Conservation (phyloP, 2,888 invertebrate genomes). For the Acheta domesticus region DNA sequence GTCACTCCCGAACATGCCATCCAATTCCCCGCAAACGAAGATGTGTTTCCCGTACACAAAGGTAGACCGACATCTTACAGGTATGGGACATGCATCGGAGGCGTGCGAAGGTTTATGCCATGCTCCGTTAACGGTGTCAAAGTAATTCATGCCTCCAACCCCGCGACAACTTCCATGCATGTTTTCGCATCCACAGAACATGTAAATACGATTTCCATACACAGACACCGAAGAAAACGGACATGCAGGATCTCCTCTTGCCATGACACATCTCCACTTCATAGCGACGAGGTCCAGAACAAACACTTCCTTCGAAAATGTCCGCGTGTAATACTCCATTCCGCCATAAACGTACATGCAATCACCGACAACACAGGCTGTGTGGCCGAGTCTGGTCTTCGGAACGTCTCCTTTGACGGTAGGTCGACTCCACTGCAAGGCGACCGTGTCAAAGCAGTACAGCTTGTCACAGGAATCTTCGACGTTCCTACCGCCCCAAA, state of each 20-base stretch:
- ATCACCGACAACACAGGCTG: background rate
- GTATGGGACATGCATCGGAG: background rate
- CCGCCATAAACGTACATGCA: background rate
- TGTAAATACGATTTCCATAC: background rate
- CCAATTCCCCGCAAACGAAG: background rate
- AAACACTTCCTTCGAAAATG: background rate
- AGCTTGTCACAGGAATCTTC: background rate
- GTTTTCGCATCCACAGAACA: background rate
- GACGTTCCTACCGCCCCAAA: background rate
- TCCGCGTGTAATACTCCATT: background rate
- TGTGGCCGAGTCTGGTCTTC: background rate
- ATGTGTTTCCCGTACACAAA: background rate
- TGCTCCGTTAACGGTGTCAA: background rate
- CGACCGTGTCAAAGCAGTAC: background rate
- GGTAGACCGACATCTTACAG: background rate
- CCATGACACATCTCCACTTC: background rate
- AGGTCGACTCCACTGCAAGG: background rate
- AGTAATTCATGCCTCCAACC: background rate
- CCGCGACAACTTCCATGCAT: background rate
- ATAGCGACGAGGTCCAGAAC: background rate
- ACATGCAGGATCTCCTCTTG: background rate
- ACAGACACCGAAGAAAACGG: background rate
- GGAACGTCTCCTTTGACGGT: background rate
- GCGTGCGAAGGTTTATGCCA: background rate
- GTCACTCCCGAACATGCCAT: background rate